Conservation (phyloP, 2,888 invertebrate genomes). For the Odiellus spinosus region DNA sequence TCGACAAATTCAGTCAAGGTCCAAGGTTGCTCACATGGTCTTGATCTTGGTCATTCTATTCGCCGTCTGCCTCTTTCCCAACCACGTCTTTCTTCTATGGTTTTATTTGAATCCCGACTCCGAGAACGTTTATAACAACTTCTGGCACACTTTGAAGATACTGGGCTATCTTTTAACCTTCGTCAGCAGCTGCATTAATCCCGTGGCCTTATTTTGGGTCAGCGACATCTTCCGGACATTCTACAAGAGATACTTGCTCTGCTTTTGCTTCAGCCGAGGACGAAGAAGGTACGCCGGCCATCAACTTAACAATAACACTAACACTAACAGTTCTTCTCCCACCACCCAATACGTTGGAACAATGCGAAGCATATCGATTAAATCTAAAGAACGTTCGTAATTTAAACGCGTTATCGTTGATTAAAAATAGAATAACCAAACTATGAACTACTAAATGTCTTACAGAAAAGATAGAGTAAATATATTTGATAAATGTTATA, state of each 20-base stretch:
- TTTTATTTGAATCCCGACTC: conserved; percentile 47
- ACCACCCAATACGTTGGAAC: no score
- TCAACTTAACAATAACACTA: no score
- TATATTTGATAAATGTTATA: no score
- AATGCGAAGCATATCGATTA: no score
- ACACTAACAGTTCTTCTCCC: no score
- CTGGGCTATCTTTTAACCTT: conserved; percentile 69
- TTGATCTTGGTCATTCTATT: conserved; percentile 74
- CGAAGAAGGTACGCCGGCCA: no score
- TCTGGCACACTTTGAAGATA: conserved; percentile 61
- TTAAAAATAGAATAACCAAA: no score
- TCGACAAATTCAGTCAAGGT: conserved; percentile 28
- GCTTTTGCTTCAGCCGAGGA: conserved; percentile 34
- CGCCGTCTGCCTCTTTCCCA: conserved; percentile 65
- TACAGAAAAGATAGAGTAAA: no score
- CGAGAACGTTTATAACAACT: conserved; percentile 44
- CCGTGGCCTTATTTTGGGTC: conserved; percentile 75
- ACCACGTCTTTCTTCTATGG: conserved; percentile 57
- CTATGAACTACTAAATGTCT: no score
- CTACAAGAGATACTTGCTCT: conserved; percentile 76
- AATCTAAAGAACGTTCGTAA: no score
- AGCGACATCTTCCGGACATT: conserved; percentile 81
- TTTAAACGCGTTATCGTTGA: no score
- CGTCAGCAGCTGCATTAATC: conserved; percentile 83
- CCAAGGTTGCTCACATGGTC: conserved; percentile 61